phyloP scores from a whole-genome alignment of 1,140 invertebrate genomes.

The Zelostemma sp. region DNA sequence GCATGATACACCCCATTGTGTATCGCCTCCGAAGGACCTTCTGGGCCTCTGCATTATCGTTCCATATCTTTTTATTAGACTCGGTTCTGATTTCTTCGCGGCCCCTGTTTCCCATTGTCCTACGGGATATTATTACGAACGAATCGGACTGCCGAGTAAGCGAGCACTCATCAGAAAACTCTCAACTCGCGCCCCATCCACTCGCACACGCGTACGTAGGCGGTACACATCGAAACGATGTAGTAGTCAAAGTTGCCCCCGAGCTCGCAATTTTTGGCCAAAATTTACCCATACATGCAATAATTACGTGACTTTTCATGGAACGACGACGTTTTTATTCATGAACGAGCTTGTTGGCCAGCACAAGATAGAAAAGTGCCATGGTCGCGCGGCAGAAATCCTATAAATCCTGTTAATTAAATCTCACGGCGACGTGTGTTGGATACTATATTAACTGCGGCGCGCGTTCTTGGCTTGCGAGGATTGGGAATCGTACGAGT shows the following conservation, averaged over 20 bases:
- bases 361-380: conserved; percentile 16
- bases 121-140: conserved; percentile 39
- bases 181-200: conserved; percentile 14
- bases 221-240: too few species aligned
- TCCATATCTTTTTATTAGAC: conserved; percentile 54
- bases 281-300: too few species aligned
- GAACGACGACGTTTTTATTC: too few species aligned
- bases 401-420: conserved; percentile 35
- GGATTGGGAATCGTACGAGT: conserved; percentile 12
- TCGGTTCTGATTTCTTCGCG: conserved; percentile 51
- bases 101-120: conserved; percentile 46
- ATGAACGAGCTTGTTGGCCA: too few species aligned
- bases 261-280: too few species aligned
- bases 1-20: conserved; percentile 55
- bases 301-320: too few species aligned
- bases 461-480: background rate
- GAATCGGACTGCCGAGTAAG: conserved; percentile 43
- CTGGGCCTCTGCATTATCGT: conserved; percentile 53
- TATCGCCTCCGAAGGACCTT: conserved; percentile 40
- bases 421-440: conserved; percentile 18
- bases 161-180: conserved; percentile 44
- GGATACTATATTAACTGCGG: conserved; percentile 18
- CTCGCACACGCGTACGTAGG: too few species aligned
- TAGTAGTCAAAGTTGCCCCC: too few species aligned
- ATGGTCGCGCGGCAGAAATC: conserved; percentile 14